phyloP scores from a whole-genome alignment of 2,113 vertebrate species.

The Girardinichthys multiradiatus region DNA sequence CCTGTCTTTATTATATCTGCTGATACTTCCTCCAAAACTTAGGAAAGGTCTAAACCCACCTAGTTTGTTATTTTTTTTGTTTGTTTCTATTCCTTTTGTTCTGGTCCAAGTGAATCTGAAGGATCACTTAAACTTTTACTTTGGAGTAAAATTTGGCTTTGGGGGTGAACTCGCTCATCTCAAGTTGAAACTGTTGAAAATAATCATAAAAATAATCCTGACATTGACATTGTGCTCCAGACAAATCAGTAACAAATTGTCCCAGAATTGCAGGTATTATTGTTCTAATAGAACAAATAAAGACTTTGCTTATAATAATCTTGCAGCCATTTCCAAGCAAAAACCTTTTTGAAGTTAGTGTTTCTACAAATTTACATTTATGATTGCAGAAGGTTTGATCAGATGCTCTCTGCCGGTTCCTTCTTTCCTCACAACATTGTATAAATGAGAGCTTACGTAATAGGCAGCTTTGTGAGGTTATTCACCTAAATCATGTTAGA shows the following conservation, averaged over 20 bases:
- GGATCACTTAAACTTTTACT: neutral
- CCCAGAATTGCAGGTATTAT: neutral
- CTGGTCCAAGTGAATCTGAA: neutral
- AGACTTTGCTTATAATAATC: neutral
- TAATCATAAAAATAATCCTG: too few species aligned
- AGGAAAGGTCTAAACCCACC: too few species aligned
- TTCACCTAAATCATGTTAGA: conserved; percentile 53
- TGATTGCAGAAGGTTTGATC: conserved; percentile 47
- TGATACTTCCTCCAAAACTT: too few species aligned
- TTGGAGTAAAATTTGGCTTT: too few species aligned
- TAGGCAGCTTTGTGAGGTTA: conserved; percentile 38
- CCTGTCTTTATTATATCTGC: too few species aligned
- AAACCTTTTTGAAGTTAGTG: conserved; percentile 48
- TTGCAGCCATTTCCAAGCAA: neutral
- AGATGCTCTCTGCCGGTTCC: conserved; percentile 43
- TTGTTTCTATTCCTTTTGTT: neutral
- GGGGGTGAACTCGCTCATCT: too few species aligned
- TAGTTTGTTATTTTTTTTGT: too few species aligned
- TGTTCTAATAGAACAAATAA: neutral
- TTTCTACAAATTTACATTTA: conserved; percentile 54
- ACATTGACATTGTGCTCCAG: neutral
- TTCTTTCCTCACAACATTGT: conserved; percentile 57
- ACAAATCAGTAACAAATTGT: neutral
- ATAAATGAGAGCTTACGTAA: conserved; percentile 68
- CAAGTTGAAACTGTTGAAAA: too few species aligned